These are phyloP conservation scores for Drepanosiphum platanoidis DNA, from an alignment of 2,888 invertebrate species.

Conservation along the genomic window DNA sequence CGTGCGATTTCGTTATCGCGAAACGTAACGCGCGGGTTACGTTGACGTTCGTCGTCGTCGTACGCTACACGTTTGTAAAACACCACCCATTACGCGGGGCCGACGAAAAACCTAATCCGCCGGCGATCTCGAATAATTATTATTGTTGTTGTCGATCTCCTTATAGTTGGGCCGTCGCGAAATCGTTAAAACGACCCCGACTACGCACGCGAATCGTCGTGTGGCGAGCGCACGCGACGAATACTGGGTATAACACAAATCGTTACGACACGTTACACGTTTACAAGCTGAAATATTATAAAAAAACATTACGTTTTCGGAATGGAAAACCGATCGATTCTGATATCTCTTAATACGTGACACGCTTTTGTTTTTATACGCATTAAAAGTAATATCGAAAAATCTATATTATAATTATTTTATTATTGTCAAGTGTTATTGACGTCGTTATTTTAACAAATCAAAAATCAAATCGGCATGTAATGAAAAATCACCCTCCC, in stretches of 20 bases:
- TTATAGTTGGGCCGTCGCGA: too few species aligned
- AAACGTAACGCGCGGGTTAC: too few species aligned
- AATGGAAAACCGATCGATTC: slow-evolving; percentile 6
- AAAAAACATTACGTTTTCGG: background rate
- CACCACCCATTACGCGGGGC: too few species aligned
- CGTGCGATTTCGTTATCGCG: too few species aligned
- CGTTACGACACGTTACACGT: background rate
- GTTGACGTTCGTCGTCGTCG: too few species aligned
- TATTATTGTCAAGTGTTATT: background rate
- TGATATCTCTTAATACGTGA: slow-evolving; percentile 58
- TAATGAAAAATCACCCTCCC: background rate
- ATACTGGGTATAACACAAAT: background rate
- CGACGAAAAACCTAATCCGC: too few species aligned
- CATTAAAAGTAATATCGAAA: slow-evolving; percentile 54
- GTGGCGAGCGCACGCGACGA: background rate
- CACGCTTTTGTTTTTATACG: slow-evolving; percentile 55
- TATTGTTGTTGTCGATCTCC: too few species aligned
- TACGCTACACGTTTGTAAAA: too few species aligned
- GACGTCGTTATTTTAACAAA: background rate
- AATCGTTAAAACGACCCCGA: too few species aligned
- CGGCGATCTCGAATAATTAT: too few species aligned
- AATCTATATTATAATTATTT: background rate
- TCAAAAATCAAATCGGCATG: background rate
- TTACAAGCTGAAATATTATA: background rate
- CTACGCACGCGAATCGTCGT: too few species aligned